Base-by-base conservation (phyloP, 92 coral and sea anemone genomes). In the Diadumene lineata region DNA sequence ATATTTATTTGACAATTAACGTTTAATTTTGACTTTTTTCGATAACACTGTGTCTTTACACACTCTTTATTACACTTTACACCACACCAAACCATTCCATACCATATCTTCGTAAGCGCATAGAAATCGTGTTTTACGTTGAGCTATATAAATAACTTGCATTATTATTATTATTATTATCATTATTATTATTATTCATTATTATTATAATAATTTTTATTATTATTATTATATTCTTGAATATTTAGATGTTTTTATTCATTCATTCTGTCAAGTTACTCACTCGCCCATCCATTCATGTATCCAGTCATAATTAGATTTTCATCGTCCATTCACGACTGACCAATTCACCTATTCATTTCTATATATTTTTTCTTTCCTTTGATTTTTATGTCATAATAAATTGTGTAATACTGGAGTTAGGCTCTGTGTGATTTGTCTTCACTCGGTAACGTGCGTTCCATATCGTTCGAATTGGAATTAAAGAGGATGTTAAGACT, bases 91-190 rank as follows among this genome's bases (percentile, higher is more conserved):
- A 38, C 48, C 6, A 38, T 38, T 38, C 48, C 6, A 38, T 13
- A 38, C 6, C 13, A 4, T 13, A 38, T 4, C 48, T 4, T 4
- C 13, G 48, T 38, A 53, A 53, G 18, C 24, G 60, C 24, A 53
- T 53, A 53, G 60, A 53, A 23, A 3, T 53, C 24, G 24, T 44
- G 24, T 4, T 38, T 4, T 38, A 13, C 48, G 48, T 38, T 44
- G 51, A 9, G 51, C 51, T 44, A 53, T 53, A 4, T 53, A 53
- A 53, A 16, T 9, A 53, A 13, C 4, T 53, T 53, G 4, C 19
- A 53, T 53, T 53, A 53, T 53, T 16, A 53, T 53, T 53, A 53
- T 53, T 53, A 53, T 53, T 53, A 53, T 53, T 16, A 53, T 21
- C 24, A 53, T 53, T 16, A 53, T 53, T 16, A 53, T 53, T 16